Conservation (phyloP, 1,140 invertebrate genomes). For the Mactra quadrangularis region DNA sequence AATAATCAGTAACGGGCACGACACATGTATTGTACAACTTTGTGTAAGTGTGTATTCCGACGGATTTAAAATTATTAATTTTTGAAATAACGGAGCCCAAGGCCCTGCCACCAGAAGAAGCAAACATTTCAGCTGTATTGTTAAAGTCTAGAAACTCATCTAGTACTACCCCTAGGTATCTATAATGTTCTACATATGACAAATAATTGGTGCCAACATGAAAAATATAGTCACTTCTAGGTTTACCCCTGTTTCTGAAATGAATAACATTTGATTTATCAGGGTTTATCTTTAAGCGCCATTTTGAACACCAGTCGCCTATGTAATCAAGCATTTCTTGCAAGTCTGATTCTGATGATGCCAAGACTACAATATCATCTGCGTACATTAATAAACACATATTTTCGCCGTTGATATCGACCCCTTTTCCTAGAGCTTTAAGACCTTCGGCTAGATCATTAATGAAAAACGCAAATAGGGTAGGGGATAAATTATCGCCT, state of each 20-base stretch:
- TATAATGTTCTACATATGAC: neutral
- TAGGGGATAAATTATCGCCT: conserved; percentile 49
- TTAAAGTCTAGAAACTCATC: neutral
- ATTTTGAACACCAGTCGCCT: neutral
- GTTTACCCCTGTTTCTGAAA: neutral
- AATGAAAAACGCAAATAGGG: conserved; percentile 25
- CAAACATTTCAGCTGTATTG: neutral
- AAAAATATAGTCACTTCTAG: neutral
- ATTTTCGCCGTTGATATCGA: neutral
- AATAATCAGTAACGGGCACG: conserved; percentile 48
- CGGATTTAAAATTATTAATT: neutral
- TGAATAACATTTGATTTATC: neutral
- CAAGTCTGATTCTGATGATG: neutral
- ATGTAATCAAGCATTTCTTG: conserved; percentile 2
- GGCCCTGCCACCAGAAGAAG: neutral
- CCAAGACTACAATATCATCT: conserved; percentile 7
- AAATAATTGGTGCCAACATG: neutral
- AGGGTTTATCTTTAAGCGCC: neutral
- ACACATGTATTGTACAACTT: conserved; percentile 30
- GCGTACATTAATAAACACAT: neutral
- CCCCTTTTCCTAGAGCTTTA: conserved; percentile 3
- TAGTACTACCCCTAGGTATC: neutral
- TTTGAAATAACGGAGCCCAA: neutral
- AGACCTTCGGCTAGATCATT: too few species aligned
- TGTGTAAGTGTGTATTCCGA: neutral